Percentiles rank a stretch among this genome's conserved stretches.
Evolutionary conservation across 2,113 vertebrate species (phyloP).

Genomic region (Fukomys damarensis): DNA sequence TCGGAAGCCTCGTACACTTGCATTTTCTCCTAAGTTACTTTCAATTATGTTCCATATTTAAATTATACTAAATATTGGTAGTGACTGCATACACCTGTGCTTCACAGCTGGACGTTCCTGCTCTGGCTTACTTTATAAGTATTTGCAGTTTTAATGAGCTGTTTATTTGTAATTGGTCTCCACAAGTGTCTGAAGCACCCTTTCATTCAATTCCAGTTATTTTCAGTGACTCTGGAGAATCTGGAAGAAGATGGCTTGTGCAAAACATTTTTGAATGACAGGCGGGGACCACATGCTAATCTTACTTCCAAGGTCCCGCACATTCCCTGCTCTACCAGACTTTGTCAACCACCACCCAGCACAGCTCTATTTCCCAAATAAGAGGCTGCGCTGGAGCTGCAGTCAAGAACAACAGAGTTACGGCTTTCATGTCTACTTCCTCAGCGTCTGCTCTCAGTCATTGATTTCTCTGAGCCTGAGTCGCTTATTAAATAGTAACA

Average conservation of each 20-base stretch:
- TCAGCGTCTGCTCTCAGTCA: not conserved
- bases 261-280: not conserved
- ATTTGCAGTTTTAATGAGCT: constrained; percentile 72
- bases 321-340: rapidly evolving
- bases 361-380: not conserved
- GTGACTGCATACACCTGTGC: constrained; percentile 65
- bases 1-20: not conserved
- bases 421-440: not conserved
- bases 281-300: not conserved
- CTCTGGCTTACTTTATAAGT: constrained; percentile 46
- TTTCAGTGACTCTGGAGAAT: constrained; percentile 32
- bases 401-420: not conserved
- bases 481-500: not conserved
- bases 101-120: constrained; percentile 62
- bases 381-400: not conserved
- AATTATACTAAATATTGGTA: constrained; percentile 69
- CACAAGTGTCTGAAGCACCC: constrained; percentile 11
- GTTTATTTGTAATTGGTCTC: constrained; percentile 77
- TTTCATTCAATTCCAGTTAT: constrained; percentile 51
- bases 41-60: constrained; percentile 70
- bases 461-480: not conserved
- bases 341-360: not conserved
- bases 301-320: not conserved
- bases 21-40: constrained; percentile 60
- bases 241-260: not conserved